Evolutionary conservation across 2,113 vertebrate genomes (phyloP), one percentile per base, ranked within the genome.

Genomic region (Aspiorhynchus laticeps): DNA sequence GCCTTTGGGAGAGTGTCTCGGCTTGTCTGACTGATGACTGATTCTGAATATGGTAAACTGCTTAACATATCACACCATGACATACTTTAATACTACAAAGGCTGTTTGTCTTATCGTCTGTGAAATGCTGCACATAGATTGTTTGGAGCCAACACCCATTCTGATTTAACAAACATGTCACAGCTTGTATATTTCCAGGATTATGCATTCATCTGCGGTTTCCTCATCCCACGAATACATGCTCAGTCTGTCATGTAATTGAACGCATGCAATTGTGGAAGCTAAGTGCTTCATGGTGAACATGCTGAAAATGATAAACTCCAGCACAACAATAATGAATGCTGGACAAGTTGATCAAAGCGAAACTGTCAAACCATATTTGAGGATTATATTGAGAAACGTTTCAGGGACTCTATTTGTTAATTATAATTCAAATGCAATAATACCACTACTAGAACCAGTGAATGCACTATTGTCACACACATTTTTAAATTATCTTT

Each of bases 111-210:
- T 51, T 77, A 53, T 36, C 21, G 31, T 48, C 21, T 43, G 59
- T 12, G 26, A 83, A 48, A 43, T 0, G 7, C 9, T 46, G 48
- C 1, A 31, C 46, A 46, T 59, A 8, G 9, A 84, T 24, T 76
- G 65, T 33, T 71, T 80, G 36, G 43, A 43, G 53, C 53, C 83
- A 77, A 65, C 51, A 53, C 14, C 28, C 19, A 28, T 67, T 74
- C 63, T 80, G 79, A 74, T 85, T 85, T 59, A 75, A 67, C 76
- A 88, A 73, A 74, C 36, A 86, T 59, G 43, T 31, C 21, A 33
- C 59, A 38, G 65, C 28, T 1, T 43, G 53, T 65, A 46, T 46
- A 24, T 28, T 43, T 14, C n/a, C 75, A 53, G 46, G 0, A 76
- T 88, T 43, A 77, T 31, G 59, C 61, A 76, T 86, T 71, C n/a